phyloP scores from a whole-genome alignment of 2,797 vertebrate genomes.

The Onychomys arenicola region DNA sequence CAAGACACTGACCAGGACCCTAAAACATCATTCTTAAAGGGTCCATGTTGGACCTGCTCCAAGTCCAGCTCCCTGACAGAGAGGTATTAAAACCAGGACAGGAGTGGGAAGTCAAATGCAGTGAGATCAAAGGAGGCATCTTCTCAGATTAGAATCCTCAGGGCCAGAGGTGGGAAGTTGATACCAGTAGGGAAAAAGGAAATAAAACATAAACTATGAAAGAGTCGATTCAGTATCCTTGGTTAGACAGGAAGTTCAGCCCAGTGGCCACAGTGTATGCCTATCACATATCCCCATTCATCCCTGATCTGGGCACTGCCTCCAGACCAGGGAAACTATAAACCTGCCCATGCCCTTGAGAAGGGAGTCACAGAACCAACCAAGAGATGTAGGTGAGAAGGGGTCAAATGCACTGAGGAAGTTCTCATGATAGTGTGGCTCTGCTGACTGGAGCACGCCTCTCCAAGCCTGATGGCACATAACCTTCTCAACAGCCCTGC shows the following conservation, averaged over 20 bases:
- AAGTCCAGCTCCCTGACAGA: conserved; percentile 57
- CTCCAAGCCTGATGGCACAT: not conserved
- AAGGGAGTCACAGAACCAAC: not conserved
- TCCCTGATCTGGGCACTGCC: not conserved
- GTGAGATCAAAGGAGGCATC: conserved; percentile 60
- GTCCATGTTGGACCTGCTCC: not conserved
- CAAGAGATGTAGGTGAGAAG: not conserved
- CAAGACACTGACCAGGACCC: conserved; percentile 44
- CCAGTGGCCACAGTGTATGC: not conserved
- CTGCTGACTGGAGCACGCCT: not conserved
- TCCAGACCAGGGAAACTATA: not conserved
- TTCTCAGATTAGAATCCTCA: conserved; percentile 76
- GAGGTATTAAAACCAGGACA: conserved; percentile 60
- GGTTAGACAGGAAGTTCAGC: not conserved
- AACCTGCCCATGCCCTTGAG: not conserved
- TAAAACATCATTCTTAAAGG: conserved; percentile 66
- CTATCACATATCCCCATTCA: not conserved
- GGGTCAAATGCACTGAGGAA: not conserved
- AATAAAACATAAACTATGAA: conserved; percentile 60
- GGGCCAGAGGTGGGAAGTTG: conserved; percentile 72
- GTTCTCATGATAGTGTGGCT: not conserved
- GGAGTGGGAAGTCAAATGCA: conserved; percentile 60
- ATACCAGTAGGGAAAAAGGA: conserved; percentile 64
- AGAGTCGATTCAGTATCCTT: conserved; percentile 1
- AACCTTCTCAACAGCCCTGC: not conserved